A percentile compares a stretch with the other conserved stretches of the same genome.
Conservation (phyloP, 2,113 vertebrate species). For the Meriones unguiculatus region DNA sequence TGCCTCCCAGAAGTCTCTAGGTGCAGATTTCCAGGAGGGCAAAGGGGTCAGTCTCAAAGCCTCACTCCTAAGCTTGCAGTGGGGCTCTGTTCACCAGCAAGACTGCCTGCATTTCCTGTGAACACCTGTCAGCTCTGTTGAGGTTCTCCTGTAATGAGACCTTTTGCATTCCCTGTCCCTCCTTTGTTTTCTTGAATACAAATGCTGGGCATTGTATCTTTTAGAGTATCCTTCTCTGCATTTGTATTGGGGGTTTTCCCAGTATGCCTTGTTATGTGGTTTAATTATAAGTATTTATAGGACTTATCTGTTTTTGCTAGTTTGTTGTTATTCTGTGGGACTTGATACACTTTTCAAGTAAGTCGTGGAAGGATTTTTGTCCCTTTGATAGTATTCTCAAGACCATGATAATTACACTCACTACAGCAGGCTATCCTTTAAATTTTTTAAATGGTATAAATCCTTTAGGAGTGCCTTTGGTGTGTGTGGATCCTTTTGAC, state of each 20-base stretch:
- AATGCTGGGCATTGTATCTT: background rate
- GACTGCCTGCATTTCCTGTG: background rate
- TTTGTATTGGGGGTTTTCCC: background rate
- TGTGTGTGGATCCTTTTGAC: background rate
- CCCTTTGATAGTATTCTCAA: background rate
- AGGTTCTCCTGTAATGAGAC: background rate
- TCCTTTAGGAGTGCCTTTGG: background rate
- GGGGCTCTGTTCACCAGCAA: background rate
- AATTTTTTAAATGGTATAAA: background rate
- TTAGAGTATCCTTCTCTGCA: background rate
- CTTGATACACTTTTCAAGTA: slow-evolving; percentile 25
- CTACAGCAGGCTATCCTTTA: background rate
- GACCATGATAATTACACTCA: background rate
- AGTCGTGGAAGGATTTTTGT: background rate
- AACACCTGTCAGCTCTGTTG: background rate
- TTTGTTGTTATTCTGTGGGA: background rate
- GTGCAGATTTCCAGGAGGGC: background rate
- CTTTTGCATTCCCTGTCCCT: background rate
- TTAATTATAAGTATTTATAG: background rate
- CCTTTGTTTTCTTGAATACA: slow-evolving; percentile 14
- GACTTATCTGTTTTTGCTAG: slow-evolving; percentile 28
- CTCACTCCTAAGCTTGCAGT: background rate
- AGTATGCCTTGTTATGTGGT: background rate
- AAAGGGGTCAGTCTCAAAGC: background rate
- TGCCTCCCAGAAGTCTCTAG: background rate